Evolutionary conservation across 2,888 invertebrate species (phyloP).

Genomic region (Thyatira batis): DNA sequence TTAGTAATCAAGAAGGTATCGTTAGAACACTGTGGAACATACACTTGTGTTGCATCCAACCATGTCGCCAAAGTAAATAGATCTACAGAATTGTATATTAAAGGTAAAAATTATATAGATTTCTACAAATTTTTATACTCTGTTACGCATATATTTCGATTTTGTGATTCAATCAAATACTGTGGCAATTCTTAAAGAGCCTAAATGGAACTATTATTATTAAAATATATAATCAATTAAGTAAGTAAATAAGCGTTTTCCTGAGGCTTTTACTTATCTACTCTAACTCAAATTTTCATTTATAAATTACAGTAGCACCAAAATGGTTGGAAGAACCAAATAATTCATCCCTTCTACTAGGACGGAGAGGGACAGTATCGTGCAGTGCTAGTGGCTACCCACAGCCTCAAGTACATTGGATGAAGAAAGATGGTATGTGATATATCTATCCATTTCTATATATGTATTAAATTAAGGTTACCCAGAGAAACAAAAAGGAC

Average conservation of each 20-base stretch:
- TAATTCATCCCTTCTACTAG: slow-evolving; percentile 87
- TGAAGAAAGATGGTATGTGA: slow-evolving; percentile 86
- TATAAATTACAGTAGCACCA: slow-evolving; percentile 92
- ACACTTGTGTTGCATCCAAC: slow-evolving; percentile 88
- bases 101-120: slow-evolving; percentile 72
- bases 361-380: slow-evolving; percentile 86
- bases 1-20: slow-evolving; percentile 87
- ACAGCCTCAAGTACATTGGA: slow-evolving; percentile 88
- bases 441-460: background rate
- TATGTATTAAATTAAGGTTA: background rate
- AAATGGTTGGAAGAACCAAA: slow-evolving; percentile 89
- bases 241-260: too few species aligned
- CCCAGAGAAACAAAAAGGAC: background rate
- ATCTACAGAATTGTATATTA: slow-evolving; percentile 87
- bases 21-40: slow-evolving; percentile 86
- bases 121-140: background rate
- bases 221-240: too few species aligned
- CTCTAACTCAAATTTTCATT: too few species aligned
- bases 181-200: too few species aligned
- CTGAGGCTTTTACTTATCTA: too few species aligned
- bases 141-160: slow-evolving; percentile 8
- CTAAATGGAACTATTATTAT: too few species aligned
- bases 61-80: slow-evolving; percentile 87
- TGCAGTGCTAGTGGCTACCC: slow-evolving; percentile 92
- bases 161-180: slow-evolving; percentile 6